phyloP scores from a whole-genome alignment of 2,797 vertebrate genomes.

The Schizothorax lantsangensis region DNA sequence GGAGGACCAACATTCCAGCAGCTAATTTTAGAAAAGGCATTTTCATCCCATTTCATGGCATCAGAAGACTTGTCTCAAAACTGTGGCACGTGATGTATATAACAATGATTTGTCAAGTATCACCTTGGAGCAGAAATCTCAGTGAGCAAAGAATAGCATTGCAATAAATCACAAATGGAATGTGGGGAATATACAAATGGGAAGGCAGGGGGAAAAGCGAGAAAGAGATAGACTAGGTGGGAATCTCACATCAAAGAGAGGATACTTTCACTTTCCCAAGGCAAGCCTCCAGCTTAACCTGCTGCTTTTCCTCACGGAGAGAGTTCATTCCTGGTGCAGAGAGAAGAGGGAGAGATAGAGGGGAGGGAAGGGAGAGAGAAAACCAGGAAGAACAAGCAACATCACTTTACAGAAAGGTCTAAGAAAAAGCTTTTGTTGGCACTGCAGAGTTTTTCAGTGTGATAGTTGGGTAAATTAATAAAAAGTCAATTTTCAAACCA shows the following conservation, averaged over 20 bases:
- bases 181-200: background rate
- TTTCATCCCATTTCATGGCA: background rate
- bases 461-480: background rate
- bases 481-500: slow-evolving; percentile 1
- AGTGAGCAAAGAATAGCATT: background rate
- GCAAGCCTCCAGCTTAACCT: slow-evolving; percentile 58
- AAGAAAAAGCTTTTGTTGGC: background rate
- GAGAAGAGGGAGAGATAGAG: slow-evolving; percentile 7
- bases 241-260: slow-evolving; percentile 59
- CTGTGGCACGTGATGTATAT: background rate
- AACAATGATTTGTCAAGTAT: background rate
- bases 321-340: slow-evolving; percentile 59
- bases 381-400: slow-evolving; percentile 43
- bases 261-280: slow-evolving; percentile 56
- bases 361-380: background rate
- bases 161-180: slow-evolving; percentile 1
- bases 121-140: slow-evolving; percentile 4
- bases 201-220: background rate
- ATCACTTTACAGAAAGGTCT: background rate
- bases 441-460: slow-evolving; percentile 12
- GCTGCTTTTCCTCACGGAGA: slow-evolving; percentile 49
- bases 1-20: background rate
- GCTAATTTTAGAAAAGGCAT: slow-evolving; percentile 14
- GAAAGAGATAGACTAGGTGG: slow-evolving; percentile 40
- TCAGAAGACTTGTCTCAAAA: background rate